Evolutionary conservation across 2,888 invertebrate species (phyloP), one percentile per base, ranked within the genome.

Genomic region (Ferdinandea cuprea): DNA sequence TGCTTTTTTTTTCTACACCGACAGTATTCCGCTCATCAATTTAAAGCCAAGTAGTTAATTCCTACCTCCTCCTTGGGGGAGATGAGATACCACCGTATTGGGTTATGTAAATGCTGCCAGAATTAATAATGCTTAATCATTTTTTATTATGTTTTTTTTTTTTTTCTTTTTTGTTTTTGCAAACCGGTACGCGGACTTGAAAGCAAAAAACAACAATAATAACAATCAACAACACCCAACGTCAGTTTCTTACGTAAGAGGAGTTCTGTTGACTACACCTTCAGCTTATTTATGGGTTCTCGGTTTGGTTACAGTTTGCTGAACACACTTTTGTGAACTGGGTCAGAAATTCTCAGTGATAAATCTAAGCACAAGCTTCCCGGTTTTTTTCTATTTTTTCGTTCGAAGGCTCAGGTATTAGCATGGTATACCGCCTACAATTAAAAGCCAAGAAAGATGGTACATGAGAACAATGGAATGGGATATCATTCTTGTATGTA

Each of bases 21-120:
- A 61, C 73, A 11, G 11, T 42, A 80, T 74, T 80, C 65, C 76
- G 76, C 80, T 81, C 76, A 76, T 81, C 77, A 77, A 77, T 81
- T 81, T 77, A 77, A 61, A 50, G 46, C 32, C 71, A 59, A 54
- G 46, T 46, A 63, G 63, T 63, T 69, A 58, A 58, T 58, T 40
- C 54, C 61, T 48, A 25, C 61, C 66, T 54, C 58, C 50, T 69
- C 25, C 15, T 17, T 54, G 37, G n/a, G 40, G 32, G 8, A 8
- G 52, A 30, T 4, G 11, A 37, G 15, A 5, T 8, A 56, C 46
- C n/a, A 11, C 21, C 17, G 37, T 58, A 71, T 78, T 68, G 58
- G 69, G 77, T 81, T 81, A 81, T 81, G 77, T 72, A 77, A 77
- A 77, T 56, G 54, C 71, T 59, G 77, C 46, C 71, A 66, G 77